Percentiles rank a stretch among this genome's conserved stretches.
These are phyloP conservation scores for Xiphydria camelus DNA, from an alignment of 2,888 invertebrate genomes.

Conservation along the genomic window DNA sequence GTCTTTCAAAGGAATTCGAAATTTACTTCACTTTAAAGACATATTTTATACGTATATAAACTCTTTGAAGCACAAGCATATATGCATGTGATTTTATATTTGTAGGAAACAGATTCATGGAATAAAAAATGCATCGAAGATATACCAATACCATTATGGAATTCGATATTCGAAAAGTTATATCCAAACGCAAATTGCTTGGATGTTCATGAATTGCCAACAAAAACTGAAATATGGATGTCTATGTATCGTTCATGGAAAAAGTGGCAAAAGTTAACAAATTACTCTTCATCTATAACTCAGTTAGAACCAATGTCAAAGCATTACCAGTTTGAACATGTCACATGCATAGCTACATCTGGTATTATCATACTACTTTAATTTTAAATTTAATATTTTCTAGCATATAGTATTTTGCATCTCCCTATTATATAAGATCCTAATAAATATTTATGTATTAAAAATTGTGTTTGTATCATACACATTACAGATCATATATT, in stretches of 20 bases:
- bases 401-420: too few relatives aligned
- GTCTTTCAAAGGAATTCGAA: too few relatives aligned
- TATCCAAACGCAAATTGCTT: conserved; percentile 22
- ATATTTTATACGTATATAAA: too few relatives aligned
- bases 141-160: conserved; percentile 31
- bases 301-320: conserved; percentile 21
- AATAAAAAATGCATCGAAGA: conserved; percentile 34
- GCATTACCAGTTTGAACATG: conserved; percentile 21
- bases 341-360: conserved; percentile 32
- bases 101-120: conserved; percentile 35
- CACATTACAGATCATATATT: conserved; percentile 33
- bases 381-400: not conserved
- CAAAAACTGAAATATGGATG: conserved; percentile 28
- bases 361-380: conserved; percentile 29
- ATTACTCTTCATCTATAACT: conserved; percentile 10
- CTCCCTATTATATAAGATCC: too few relatives aligned
- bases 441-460: not conserved
- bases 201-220: conserved; percentile 18
- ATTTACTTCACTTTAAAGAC: too few relatives aligned
- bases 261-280: conserved; percentile 27
- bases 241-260: conserved; percentile 34
- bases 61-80: too few relatives aligned
- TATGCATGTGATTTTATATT: too few relatives aligned
- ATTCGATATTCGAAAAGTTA: conserved; percentile 33
- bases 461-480: too few relatives aligned